Evolutionary conservation across 2,113 vertebrate genomes (phyloP).

Genomic region (Paramisgurnus dabryanus): DNA sequence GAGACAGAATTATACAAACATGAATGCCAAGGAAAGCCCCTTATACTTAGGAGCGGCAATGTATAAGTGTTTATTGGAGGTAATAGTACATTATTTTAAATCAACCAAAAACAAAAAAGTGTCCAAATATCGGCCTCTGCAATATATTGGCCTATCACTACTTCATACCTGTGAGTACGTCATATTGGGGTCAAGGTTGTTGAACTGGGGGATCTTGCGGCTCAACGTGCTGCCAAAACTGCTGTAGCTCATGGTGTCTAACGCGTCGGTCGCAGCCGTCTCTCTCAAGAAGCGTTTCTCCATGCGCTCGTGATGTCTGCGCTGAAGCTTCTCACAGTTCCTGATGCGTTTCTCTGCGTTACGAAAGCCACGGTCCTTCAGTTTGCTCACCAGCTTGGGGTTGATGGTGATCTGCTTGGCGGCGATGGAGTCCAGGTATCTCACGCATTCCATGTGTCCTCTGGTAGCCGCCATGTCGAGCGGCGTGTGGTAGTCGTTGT

Average conservation of each 20-base stretch:
- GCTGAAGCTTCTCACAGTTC: conserved; percentile 89
- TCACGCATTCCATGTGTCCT: conserved; percentile 94
- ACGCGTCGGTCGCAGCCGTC: conserved; percentile 77
- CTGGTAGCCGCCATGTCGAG: conserved; percentile 97
- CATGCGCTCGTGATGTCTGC: conserved; percentile 91
- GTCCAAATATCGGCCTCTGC: too few species aligned
- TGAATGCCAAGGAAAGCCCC: too few species aligned
- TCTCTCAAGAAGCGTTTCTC: conserved; percentile 89
- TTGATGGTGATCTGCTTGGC: conserved; percentile 91
- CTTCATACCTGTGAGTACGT: conserved; percentile 86
- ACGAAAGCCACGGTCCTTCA: conserved; percentile 90
- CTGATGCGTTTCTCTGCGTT: conserved; percentile 88
- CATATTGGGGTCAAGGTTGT: conserved; percentile 80
- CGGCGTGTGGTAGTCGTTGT: conserved; percentile 97
- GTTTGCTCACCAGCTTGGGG: conserved; percentile 88
- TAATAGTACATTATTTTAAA: too few species aligned
- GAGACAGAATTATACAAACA: too few species aligned
- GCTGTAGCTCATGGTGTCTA: conserved; percentile 89
- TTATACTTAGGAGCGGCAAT: too few species aligned
- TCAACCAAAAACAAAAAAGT: too few species aligned
- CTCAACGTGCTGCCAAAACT: conserved; percentile 89
- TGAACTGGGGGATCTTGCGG: conserved; percentile 82
- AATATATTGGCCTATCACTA: too few species aligned
- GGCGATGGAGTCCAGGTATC: conserved; percentile 93
- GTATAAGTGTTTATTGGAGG: too few species aligned